These are phyloP conservation scores for Abrostola tripartita DNA, from an alignment of 2,888 invertebrate genomes.

Conservation along the genomic window DNA sequence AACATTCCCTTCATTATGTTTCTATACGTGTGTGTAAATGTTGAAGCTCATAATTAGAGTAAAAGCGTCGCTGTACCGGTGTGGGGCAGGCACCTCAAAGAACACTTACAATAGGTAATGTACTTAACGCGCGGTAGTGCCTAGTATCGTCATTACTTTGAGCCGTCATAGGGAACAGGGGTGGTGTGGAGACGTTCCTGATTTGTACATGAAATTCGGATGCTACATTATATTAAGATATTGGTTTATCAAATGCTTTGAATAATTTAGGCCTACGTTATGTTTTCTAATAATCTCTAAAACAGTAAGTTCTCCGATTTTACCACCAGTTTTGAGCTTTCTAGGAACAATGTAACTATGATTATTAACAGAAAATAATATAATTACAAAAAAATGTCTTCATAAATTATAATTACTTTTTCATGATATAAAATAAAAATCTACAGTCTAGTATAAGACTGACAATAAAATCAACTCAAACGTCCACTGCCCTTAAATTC, in stretches of 20 bases:
- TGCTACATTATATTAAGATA: not conserved
- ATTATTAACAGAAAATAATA: too few species aligned
- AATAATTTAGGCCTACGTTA: too few species aligned
- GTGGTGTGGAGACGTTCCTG: conserved; percentile 61
- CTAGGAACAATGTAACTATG: too few species aligned
- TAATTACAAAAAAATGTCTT: too few species aligned
- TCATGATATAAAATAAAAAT: too few species aligned
- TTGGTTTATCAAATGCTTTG: too few species aligned
- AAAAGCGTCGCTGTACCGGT: conserved; percentile 73
- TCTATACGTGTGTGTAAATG: conserved; percentile 61
- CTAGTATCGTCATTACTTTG: conserved; percentile 84
- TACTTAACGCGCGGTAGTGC: conserved; percentile 83
- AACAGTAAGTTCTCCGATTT: too few species aligned
- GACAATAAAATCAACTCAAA: not conserved
- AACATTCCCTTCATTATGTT: conserved; percentile 50
- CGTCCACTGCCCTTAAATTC: conserved; percentile 28
- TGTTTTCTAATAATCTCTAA: too few species aligned
- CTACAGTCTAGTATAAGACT: too few species aligned
- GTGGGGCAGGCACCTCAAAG: conserved; percentile 80
- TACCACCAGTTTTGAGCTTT: too few species aligned
- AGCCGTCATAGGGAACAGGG: conserved; percentile 69
- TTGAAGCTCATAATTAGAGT: conserved; percentile 82
- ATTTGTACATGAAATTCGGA: not conserved
- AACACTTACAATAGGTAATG: conserved; percentile 87
- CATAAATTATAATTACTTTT: too few species aligned